Evolutionary conservation across 2,797 vertebrate species (phyloP).

Genomic region (Taenioides sp.): DNA sequence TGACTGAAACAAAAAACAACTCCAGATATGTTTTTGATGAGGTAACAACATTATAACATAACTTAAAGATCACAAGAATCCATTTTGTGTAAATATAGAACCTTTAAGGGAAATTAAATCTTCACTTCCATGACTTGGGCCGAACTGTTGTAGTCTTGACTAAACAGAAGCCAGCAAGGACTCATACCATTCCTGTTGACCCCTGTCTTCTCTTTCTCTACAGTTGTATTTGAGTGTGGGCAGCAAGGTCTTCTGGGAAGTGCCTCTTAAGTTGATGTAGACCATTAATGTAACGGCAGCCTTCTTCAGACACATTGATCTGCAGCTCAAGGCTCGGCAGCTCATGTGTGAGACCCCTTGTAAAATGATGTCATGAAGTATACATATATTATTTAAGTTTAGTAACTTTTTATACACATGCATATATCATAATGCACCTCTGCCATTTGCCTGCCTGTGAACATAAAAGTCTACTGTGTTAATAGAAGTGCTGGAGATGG

Average conservation of each 20-base stretch:
- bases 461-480: neutral
- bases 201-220: conserved; percentile 64
- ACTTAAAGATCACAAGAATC: too few species aligned
- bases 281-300: conserved; percentile 75
- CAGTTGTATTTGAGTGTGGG: conserved; percentile 57
- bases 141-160: conserved; percentile 54
- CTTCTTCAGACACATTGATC: conserved; percentile 79
- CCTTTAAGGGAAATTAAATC: too few species aligned
- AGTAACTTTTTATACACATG: neutral
- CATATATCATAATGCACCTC: neutral
- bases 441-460: neutral
- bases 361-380: conserved; percentile 20
- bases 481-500: too few species aligned
- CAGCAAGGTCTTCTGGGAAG: conserved; percentile 73
- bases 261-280: conserved; percentile 71
- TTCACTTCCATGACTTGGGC: conserved; percentile 19
- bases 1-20: too few species aligned
- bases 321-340: conserved; percentile 32
- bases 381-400: neutral
- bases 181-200: conserved; percentile 51
- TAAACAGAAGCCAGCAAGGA: conserved; percentile 54
- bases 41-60: too few species aligned
- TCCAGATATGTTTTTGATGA: too few species aligned
- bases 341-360: conserved; percentile 23
- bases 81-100: too few species aligned